phyloP scores from a whole-genome alignment of 2,888 invertebrate genomes.

The Drosophila fulvimacula region DNA sequence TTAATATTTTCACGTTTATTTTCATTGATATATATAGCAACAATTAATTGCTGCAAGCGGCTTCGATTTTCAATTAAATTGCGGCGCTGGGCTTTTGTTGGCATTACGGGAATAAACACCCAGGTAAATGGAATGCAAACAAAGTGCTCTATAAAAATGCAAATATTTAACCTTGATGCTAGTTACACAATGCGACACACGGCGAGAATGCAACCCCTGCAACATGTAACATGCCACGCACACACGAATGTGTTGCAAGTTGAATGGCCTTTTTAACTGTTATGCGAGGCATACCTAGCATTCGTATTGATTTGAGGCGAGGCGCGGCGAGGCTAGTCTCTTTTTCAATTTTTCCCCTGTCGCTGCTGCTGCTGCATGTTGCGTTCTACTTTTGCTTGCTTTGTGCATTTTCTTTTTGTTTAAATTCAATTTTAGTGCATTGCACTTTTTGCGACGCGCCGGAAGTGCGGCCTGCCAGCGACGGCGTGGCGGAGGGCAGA shows the following conservation, averaged over 20 bases:
- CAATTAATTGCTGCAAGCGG: constrained; percentile 53
- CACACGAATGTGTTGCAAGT: constrained; percentile 48
- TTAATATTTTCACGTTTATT: constrained; percentile 18
- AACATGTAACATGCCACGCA: constrained; percentile 1
- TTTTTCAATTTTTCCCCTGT: constrained; percentile 1
- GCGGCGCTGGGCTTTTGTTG: constrained; percentile 32
- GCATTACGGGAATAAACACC: constrained; percentile 35
- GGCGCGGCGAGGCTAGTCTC: constrained; percentile 27
- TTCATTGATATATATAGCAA: neutral
- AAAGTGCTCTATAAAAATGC: constrained; percentile 57
- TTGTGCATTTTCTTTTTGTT: constrained; percentile 64
- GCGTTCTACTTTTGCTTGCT: constrained; percentile 56
- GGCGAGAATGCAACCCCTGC: constrained; percentile 27
- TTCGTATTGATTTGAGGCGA: constrained; percentile 61
- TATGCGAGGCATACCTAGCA: constrained; percentile 27
- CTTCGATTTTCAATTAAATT: constrained; percentile 64
- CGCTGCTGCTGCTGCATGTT: constrained; percentile 4
- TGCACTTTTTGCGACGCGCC: constrained; percentile 74
- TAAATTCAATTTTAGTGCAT: constrained; percentile 79
- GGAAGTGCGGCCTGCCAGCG: constrained; percentile 66
- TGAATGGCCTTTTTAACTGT: constrained; percentile 70
- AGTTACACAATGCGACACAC: constrained; percentile 46
- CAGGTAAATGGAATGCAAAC: constrained; percentile 49
- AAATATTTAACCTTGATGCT: constrained; percentile 78
- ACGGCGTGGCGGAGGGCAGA: neutral